Evolutionary conservation across 2,113 vertebrate species (phyloP).

Genomic region (Ictidomys tridecemlineatus): DNA sequence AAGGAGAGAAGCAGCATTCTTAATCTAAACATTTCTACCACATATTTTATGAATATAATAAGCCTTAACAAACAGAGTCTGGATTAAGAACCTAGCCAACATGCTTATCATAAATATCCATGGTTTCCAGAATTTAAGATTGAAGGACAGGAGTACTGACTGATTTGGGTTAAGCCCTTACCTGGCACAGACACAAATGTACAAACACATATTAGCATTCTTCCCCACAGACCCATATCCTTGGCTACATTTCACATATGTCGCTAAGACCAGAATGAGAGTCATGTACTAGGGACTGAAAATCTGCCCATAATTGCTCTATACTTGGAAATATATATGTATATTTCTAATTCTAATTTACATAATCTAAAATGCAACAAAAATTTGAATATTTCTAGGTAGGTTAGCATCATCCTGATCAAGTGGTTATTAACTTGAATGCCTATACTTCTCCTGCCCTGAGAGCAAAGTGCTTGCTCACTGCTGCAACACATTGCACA

Average conservation of each 20-base stretch:
- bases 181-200: not conserved
- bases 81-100: not conserved
- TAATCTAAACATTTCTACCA: not conserved
- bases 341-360: not conserved
- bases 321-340: not conserved
- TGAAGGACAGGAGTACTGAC: not conserved
- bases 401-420: not conserved
- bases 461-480: not conserved
- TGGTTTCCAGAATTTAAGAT: not conserved
- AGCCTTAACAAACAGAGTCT: conserved; percentile 19
- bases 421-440: not conserved
- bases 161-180: not conserved
- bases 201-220: not conserved
- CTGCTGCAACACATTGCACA: not conserved
- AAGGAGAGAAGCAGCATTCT: not conserved
- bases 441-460: not conserved
- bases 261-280: not conserved
- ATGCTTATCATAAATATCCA: not conserved
- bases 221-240: not conserved
- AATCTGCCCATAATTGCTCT: not conserved
- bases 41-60: not conserved
- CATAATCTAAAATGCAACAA: not conserved
- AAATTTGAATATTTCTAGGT: not conserved
- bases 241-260: not conserved
- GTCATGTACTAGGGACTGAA: not conserved